A percentile compares a stretch with the other conserved stretches of the same genome.
phyloP scores from a whole-genome alignment of 92 coral and sea anemone genomes.

The Anthopleura xanthogrammica region DNA sequence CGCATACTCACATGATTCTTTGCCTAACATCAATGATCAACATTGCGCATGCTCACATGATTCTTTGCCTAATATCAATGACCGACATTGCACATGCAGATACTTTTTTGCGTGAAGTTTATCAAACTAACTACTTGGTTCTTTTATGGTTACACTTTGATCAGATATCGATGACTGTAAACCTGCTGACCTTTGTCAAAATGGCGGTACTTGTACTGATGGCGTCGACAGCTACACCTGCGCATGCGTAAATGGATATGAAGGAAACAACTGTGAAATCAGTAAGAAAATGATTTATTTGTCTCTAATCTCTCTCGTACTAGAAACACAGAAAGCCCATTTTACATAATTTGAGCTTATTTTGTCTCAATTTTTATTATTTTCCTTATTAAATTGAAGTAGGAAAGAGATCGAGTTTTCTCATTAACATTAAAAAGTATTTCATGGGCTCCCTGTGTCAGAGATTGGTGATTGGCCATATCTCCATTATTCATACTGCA shows the following conservation, averaged over 20 bases:
- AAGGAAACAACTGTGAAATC: constrained; percentile 22
- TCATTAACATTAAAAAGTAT: no score
- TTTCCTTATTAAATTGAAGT: no score
- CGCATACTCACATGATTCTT: no score
- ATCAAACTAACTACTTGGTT: no score
- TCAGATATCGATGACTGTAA: background rate
- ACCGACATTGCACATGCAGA: no score
- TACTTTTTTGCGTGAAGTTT: background rate
- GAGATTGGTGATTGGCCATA: no score
- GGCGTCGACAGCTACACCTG: constrained; percentile 12
- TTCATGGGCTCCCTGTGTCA: no score
- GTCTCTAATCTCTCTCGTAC: background rate
- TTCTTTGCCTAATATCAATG: no score
- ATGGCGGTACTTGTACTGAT: constrained; percentile 23
- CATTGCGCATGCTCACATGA: no score
- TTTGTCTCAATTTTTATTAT: background rate
- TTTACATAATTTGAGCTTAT: background rate
- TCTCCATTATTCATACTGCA: no score
- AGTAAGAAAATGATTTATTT: constrained; percentile 1
- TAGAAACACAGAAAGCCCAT: background rate
- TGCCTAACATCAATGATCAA: no score
- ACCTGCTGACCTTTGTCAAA: constrained; percentile 8
- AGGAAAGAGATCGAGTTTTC: no score
- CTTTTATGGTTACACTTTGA: background rate
- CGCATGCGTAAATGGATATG: constrained; percentile 8